Base-by-base conservation (phyloP, 2,797 vertebrate species). In the Meriones psammophilus region DNA sequence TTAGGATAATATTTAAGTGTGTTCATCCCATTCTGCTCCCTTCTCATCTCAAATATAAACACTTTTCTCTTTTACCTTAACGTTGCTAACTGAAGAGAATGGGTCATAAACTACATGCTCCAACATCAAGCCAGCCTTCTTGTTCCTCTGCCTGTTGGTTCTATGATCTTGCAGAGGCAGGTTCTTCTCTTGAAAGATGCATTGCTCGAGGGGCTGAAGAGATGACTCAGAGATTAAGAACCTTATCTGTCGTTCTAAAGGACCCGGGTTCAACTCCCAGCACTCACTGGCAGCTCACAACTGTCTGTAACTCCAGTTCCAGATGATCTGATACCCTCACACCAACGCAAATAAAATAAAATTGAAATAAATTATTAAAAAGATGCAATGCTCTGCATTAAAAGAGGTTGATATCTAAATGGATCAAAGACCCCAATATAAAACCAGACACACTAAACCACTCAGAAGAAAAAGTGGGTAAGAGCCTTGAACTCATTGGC, bases 21-120 rank as follows among this genome's bases (percentile, higher is more conserved):
- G 30, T 50, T 74, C 30, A 84, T 1, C 14, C 20, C 30, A 62
- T 20, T 81, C 10, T 83, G 30, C 17, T 60, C 68, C 1, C 33
- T 92, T 90, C 93, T 14, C 83, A 85, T 60, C 54, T 89, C 54
- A 84, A 89, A 80, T 4, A 22, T 14, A 46, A 66, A 90, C 80
- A 12, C 1, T 58, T 58, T 22, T 91, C n/a, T 93, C 68, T 93
- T 42, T 39, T 56, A 68, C 30, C 26, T 77, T 91, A 15, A 4
- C 14, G n/a, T 26, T 68, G 14, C 39, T 66, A n/a, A n/a, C 14
- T 68, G 12, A 1, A 84, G 33, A 28, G 7, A 87, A 76, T 71
- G 42, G 3, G 54, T 15, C 56, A 22, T 39, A 24, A 71, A 80
- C 68, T 17, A 20, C 4, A 1, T 0, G 7, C 39, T 89, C 36